A percentile compares a stretch with the other conserved stretches of the same genome.
phyloP scores from a whole-genome alignment of 2,888 invertebrate genomes.

The Scrobipalpa atriplicella region DNA sequence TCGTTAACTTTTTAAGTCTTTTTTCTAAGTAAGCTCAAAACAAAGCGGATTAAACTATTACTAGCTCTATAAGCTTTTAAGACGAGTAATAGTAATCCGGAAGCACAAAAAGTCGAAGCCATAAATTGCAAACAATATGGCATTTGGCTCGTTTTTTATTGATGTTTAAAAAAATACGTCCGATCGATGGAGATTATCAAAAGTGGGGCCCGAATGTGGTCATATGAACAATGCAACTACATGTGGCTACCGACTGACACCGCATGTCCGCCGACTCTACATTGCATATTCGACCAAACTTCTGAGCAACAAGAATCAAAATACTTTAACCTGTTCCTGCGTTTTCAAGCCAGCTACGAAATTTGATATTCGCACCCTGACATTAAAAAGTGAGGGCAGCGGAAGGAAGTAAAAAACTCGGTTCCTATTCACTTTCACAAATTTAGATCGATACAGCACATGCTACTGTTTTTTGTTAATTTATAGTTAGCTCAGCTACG shows the following conservation, averaged over 20 bases:
- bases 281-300: conserved; percentile 45
- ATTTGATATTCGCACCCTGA: conserved; percentile 78
- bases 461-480: conserved; percentile 55
- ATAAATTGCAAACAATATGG: conserved; percentile 72
- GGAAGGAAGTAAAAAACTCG: conserved; percentile 80
- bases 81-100: conserved; percentile 49
- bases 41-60: conserved; percentile 18
- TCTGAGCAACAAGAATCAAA: conserved; percentile 31
- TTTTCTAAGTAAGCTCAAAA: neutral
- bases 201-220: conserved; percentile 64
- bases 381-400: conserved; percentile 76
- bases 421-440: conserved; percentile 76
- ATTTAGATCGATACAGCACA: conserved; percentile 67
- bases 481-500: neutral
- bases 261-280: conserved; percentile 46
- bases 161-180: conserved; percentile 56
- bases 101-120: conserved; percentile 68
- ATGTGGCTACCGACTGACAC: conserved; percentile 78
- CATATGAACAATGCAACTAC: conserved; percentile 73
- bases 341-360: conserved; percentile 51
- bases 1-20: neutral
- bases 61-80: conserved; percentile 10
- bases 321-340: conserved; percentile 29
- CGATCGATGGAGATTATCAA: conserved; percentile 69
- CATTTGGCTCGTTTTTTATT: conserved; percentile 56